Evolutionary conservation across 1,140 invertebrate species (phyloP).

Genomic region (Venturia canescens): DNA sequence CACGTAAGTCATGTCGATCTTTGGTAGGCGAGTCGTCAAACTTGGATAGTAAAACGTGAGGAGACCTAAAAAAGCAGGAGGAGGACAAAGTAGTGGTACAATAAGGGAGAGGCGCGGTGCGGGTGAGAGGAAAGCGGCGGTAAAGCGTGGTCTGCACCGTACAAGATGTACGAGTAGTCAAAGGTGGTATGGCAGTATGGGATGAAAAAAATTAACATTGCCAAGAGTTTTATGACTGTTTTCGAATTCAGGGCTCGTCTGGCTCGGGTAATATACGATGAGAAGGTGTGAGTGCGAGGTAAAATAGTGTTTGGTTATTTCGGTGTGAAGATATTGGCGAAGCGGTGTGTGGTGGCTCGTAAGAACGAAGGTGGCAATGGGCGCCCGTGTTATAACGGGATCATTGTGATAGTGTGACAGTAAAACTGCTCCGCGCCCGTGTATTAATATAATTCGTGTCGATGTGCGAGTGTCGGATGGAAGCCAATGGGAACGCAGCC

Average conservation of each 20-base stretch:
- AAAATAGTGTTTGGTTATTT: constrained; percentile 42
- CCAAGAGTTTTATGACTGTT: constrained; percentile 68
- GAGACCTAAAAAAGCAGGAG: constrained; percentile 3
- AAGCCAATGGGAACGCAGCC: constrained; percentile 10
- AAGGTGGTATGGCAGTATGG: background rate
- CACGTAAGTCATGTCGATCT: constrained; percentile 20
- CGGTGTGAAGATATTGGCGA: constrained; percentile 11
- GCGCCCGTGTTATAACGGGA: constrained; percentile 30
- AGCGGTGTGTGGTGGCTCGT: constrained; percentile 40
- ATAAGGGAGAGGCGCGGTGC: background rate
- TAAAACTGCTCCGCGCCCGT: background rate
- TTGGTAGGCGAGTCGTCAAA: background rate
- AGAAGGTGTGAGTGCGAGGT: constrained; percentile 55
- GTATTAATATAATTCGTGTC: background rate
- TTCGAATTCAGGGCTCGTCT: constrained; percentile 73
- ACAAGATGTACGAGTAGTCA: background rate
- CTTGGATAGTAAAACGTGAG: constrained; percentile 29
- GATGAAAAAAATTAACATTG: constrained; percentile 64
- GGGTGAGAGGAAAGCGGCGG: background rate
- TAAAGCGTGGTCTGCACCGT: background rate
- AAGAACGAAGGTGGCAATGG: constrained; percentile 53
- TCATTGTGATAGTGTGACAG: constrained; percentile 56
- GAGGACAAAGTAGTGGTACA: background rate
- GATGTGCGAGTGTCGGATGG: constrained; percentile 1
- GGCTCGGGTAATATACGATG: constrained; percentile 72